These are phyloP conservation scores for Nephotettix cincticeps DNA, from an alignment of 1,140 invertebrate species.

Conservation along the genomic window DNA sequence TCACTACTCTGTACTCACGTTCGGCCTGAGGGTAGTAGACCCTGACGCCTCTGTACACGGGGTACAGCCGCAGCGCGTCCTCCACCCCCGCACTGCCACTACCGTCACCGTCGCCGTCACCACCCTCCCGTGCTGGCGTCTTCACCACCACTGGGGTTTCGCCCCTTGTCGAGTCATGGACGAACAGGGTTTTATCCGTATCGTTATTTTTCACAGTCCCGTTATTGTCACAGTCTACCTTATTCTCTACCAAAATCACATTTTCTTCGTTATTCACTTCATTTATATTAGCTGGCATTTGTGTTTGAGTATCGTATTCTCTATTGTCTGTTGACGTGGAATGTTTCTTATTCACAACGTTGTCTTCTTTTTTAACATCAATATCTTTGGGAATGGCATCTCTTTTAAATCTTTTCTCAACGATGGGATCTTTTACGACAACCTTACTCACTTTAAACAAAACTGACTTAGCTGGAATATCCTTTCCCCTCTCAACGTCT, in stretches of 20 bases:
- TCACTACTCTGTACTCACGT: conserved; percentile 15
- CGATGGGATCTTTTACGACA: no score
- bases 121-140: not conserved
- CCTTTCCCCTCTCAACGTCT: not conserved
- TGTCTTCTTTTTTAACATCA: no score
- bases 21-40: not conserved
- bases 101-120: not conserved
- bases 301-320: no score
- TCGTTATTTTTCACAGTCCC: not conserved
- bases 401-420: no score
- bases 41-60: not conserved
- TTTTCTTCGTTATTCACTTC: not conserved
- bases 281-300: not conserved
- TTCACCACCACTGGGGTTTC: not conserved
- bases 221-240: not conserved
- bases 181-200: not conserved
- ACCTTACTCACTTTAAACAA: no score
- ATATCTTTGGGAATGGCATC: no score
- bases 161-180: not conserved
- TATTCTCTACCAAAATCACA: not conserved
- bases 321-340: no score
- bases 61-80: not conserved
- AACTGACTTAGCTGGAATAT: no score
- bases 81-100: not conserved
- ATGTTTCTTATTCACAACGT: no score